phyloP scores from a whole-genome alignment of 2,888 invertebrate genomes.

The Habroteleia sp. region DNA sequence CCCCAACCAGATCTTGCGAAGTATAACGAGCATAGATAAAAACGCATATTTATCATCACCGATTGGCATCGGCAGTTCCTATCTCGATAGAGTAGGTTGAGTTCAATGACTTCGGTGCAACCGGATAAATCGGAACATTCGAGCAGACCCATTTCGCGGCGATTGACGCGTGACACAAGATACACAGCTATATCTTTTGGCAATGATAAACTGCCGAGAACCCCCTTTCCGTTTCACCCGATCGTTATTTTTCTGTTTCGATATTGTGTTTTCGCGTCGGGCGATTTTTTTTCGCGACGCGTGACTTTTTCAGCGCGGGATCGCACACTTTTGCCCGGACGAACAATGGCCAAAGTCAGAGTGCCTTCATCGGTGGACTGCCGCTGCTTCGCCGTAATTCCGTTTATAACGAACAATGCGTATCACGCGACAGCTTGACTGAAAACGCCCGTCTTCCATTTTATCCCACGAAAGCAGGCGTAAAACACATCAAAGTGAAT shows the following conservation, averaged over 20 bases:
- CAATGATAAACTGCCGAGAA: slow-evolving; percentile 49
- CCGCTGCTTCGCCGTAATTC: slow-evolving; percentile 63
- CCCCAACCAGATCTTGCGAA: too few relatives aligned
- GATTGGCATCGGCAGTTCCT: slow-evolving; percentile 47
- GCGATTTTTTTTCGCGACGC: slow-evolving; percentile 27
- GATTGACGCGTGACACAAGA: slow-evolving; percentile 60
- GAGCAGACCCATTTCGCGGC: slow-evolving; percentile 47
- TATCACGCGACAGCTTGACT: slow-evolving; percentile 73
- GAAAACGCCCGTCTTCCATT: slow-evolving; percentile 68
- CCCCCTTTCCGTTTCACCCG: slow-evolving; percentile 29
- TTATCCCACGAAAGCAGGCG: slow-evolving; percentile 51
- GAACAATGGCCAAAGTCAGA: slow-evolving; percentile 47
- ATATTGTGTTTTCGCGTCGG: slow-evolving; percentile 26
- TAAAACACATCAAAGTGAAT: slow-evolving; percentile 54
- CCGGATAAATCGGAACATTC: slow-evolving; percentile 50
- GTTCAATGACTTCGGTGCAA: slow-evolving; percentile 40
- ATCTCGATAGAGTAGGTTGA: slow-evolving; percentile 32
- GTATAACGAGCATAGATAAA: too few relatives aligned
- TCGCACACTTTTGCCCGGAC: slow-evolving; percentile 8
- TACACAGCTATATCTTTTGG: slow-evolving; percentile 56
- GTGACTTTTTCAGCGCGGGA: background rate
- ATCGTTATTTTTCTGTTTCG: slow-evolving; percentile 42
- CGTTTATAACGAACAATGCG: slow-evolving; percentile 73
- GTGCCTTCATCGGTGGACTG: slow-evolving; percentile 45
- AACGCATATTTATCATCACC: slow-evolving; percentile 47